phyloP scores from a whole-genome alignment of 2,888 invertebrate genomes.

The Pimpla rufipes region DNA sequence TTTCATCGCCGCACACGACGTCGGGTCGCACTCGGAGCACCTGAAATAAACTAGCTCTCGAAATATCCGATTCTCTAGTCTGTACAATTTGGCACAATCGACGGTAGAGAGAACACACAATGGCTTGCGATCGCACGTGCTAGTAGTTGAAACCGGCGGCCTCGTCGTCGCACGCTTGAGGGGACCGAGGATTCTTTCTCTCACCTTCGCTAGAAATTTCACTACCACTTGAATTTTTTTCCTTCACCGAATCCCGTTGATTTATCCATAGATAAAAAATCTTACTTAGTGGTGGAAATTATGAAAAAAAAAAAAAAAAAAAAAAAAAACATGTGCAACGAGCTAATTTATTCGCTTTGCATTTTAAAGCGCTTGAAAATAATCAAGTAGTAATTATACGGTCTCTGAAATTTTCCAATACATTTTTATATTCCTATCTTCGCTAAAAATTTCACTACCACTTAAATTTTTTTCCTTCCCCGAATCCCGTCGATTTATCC shows the following conservation, averaged over 20 bases:
- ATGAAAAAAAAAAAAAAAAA: no score
- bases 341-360: background rate
- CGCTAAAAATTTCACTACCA: background rate
- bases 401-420: background rate
- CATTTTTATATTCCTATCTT: no score
- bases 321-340: conserved; percentile 26
- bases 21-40: conserved; percentile 29
- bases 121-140: conserved; percentile 52
- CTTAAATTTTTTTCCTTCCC: no score
- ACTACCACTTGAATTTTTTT: background rate
- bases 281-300: conserved; percentile 29
- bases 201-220: no score
- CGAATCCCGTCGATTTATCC: no score
- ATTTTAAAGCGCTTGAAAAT: conserved; percentile 13
- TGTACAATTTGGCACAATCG: conserved; percentile 43
- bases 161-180: background rate
- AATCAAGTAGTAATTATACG: background rate
- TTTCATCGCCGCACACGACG: conserved; percentile 24
- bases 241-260: no score
- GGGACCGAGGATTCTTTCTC: no score
- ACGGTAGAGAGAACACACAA: conserved; percentile 39
- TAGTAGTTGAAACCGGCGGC: conserved; percentile 38
- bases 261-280: background rate
- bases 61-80: conserved; percentile 17
- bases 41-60: conserved; percentile 23